These are phyloP conservation scores for Oreotrochilus melanogaster DNA, from an alignment of 2,113 vertebrate species.

Conservation along the genomic window DNA sequence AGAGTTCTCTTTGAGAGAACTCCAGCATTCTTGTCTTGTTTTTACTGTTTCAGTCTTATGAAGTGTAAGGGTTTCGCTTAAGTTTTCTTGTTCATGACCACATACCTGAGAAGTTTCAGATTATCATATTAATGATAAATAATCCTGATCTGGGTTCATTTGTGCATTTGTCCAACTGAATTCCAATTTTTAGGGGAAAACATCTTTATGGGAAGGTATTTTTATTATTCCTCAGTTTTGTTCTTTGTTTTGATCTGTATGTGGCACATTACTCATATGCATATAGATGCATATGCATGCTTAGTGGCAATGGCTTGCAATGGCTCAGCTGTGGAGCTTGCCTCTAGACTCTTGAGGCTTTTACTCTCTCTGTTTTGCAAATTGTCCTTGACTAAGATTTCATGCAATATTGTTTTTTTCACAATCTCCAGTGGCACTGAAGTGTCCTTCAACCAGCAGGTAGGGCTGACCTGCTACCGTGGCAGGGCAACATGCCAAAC, in stretches of 20 bases:
- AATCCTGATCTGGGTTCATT: neutral
- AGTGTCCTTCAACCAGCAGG: neutral
- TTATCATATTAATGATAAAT: neutral
- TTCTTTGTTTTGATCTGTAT: neutral
- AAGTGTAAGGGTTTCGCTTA: neutral
- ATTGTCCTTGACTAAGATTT: neutral
- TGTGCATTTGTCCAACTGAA: neutral
- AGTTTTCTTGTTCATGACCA: neutral
- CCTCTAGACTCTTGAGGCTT: neutral
- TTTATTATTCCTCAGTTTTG: neutral
- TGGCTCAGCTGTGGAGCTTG: neutral
- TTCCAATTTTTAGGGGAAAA: neutral
- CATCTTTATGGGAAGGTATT: neutral
- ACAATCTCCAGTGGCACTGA: neutral
- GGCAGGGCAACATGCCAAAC: neutral
- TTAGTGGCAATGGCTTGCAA: neutral
- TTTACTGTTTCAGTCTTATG: neutral
- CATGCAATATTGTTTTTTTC: neutral
- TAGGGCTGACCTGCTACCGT: neutral
- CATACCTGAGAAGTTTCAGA: neutral
- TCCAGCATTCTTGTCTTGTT: neutral
- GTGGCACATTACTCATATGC: fast-evolving
- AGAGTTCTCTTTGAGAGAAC: neutral
- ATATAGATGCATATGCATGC: neutral
- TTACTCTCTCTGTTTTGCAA: neutral